Evolutionary conservation across 2,797 vertebrate genomes (phyloP).

Genomic region (Iguana delicatissima): DNA sequence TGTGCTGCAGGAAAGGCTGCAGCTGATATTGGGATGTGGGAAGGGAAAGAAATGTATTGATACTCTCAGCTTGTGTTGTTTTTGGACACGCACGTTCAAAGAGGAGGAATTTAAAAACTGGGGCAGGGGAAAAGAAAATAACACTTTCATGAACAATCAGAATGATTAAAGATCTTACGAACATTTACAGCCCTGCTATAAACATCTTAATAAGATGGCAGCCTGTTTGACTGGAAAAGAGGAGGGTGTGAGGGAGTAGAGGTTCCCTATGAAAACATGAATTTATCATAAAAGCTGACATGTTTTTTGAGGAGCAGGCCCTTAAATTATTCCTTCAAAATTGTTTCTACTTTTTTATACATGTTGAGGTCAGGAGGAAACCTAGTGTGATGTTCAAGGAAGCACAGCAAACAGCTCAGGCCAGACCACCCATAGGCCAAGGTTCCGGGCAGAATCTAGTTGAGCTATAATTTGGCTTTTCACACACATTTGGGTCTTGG

Average conservation of each 20-base stretch:
- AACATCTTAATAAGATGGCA: not conserved
- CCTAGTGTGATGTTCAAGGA: not conserved
- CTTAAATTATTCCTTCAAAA: not conserved
- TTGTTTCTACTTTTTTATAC: too few species aligned
- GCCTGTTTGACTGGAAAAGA: not conserved
- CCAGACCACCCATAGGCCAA: not conserved
- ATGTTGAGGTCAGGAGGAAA: not conserved
- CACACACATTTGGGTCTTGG: not conserved
- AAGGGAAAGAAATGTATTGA: not conserved
- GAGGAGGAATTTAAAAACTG: not conserved
- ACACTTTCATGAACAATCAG: not conserved
- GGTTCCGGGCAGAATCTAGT: not conserved
- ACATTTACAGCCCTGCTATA: not conserved
- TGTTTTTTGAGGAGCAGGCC: not conserved
- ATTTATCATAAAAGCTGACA: not conserved
- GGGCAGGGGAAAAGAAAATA: too few species aligned
- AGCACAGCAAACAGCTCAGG: not conserved
- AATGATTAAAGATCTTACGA: not conserved
- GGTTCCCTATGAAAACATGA: not conserved
- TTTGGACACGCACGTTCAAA: not conserved
- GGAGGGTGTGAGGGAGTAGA: too few species aligned
- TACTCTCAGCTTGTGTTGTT: not conserved
- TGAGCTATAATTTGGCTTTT: not conserved
- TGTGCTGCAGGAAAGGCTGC: not conserved
- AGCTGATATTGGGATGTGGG: not conserved